Evolutionary conservation across 2,797 vertebrate species (phyloP).

Genomic region (Uromys caudimaculatus): DNA sequence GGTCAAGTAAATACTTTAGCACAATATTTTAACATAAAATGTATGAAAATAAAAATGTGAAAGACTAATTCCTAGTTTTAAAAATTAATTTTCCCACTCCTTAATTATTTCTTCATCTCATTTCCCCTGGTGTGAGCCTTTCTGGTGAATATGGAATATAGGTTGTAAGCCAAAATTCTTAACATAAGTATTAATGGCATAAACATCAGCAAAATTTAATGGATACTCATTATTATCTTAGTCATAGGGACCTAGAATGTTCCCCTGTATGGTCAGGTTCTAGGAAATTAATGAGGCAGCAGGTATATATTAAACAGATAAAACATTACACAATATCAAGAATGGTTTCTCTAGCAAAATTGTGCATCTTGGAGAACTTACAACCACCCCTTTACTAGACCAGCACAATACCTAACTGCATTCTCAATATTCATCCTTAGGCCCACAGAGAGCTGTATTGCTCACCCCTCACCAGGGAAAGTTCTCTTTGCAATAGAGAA

Average conservation of each 20-base stretch:
- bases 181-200: background rate
- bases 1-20: background rate
- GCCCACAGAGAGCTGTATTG: background rate
- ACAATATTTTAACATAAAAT: background rate
- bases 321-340: background rate
- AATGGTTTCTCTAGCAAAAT: background rate
- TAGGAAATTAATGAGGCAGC: background rate
- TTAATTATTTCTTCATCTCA: background rate
- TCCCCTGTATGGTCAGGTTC: background rate
- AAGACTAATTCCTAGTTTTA: background rate
- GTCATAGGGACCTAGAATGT: background rate
- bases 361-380: background rate
- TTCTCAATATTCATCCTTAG: background rate
- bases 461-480: background rate
- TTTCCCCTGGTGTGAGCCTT: background rate
- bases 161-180: background rate
- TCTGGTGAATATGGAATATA: background rate
- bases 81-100: background rate
- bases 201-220: slow-evolving; percentile 26
- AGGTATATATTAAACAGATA: background rate
- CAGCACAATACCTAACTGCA: background rate
- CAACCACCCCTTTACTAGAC: background rate
- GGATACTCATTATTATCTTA: background rate
- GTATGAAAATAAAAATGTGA: slow-evolving; percentile 8
- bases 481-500: background rate